Base-by-base conservation (phyloP, 2,888 invertebrate species). In the Ophion ellenae region DNA sequence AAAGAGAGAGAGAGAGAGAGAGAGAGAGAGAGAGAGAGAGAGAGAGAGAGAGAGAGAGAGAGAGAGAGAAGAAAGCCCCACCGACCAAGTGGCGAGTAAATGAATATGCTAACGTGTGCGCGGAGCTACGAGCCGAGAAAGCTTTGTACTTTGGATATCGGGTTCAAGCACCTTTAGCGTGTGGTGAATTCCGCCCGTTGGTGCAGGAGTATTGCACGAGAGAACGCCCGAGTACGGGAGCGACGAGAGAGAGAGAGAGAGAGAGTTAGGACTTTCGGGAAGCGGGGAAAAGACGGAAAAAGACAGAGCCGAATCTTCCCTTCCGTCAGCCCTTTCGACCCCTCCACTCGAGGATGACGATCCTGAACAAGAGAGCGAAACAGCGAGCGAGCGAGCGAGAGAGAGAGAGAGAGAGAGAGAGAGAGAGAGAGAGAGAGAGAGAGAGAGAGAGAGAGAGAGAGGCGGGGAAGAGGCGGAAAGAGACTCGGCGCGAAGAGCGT, bases 41-140 rank as follows among this genome's bases (percentile, higher is more conserved):
- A 10, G 40, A 61, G 63, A n/a, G 59, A 67, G 47, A 64, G 32
- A 59, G 61, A 67, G 67, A 57, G 47, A 59, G 78, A 47, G 64
- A 74, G 59, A 76, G 90, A 89, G 70, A 66, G 32, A 63, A n/a
- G 63, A 74, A 47, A 76, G 90, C 89, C 89, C 76, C 89, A 53
- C 45, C 75, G 90, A 87, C 89, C 91, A 92, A 93, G 93, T 91
- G 91, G 90, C 90, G 90, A 89, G 90, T 92, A 92, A 81, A 93
- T 93, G 92, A 92, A 93, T 92, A 93, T 92, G 92, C 92, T 92
- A 93, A 93, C 93, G 92, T 92, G 92, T 91, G 90, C 90, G 90
- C 90, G 90, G 91, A 91, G 90, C 83, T 90, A 82, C 88, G 91
- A 89, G 88, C 66, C 89, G 90, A 91, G 90, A 90, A 91, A 91